These are phyloP conservation scores for Alectura lathami DNA, from an alignment of 2,113 vertebrate species.

Conservation along the genomic window DNA sequence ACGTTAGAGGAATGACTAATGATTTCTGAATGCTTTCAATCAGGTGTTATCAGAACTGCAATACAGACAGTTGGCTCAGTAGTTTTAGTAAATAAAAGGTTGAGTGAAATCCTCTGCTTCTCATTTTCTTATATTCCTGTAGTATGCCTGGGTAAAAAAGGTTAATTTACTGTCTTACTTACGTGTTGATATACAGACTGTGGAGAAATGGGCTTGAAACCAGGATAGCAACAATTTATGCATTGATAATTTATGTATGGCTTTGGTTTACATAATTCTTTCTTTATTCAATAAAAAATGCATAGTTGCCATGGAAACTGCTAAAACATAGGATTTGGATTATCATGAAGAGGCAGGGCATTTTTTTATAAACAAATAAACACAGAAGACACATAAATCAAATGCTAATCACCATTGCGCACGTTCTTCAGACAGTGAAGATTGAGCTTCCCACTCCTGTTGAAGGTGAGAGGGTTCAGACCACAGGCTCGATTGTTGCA, in stretches of 20 bases:
- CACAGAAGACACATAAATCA: constrained; percentile 4
- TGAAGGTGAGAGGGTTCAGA: background rate
- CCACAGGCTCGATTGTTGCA: background rate
- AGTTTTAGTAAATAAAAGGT: background rate
- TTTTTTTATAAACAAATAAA: constrained; percentile 54
- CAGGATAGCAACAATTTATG: constrained; percentile 15
- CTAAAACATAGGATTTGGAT: background rate
- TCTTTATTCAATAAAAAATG: constrained; percentile 42
- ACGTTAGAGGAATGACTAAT: background rate
- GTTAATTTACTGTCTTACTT: background rate
- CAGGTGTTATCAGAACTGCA: background rate
- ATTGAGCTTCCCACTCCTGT: background rate
- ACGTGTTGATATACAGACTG: background rate
- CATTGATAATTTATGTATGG: constrained; percentile 53
- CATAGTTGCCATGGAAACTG: constrained; percentile 48
- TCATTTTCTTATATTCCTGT: background rate
- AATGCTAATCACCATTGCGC: background rate
- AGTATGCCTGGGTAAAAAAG: background rate
- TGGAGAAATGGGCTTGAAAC: background rate
- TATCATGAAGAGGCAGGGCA: background rate
- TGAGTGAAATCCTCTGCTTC: background rate
- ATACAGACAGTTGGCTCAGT: background rate
- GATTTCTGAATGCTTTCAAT: background rate
- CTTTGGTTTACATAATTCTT: constrained; percentile 31
- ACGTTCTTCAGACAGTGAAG: background rate